Base-by-base conservation (phyloP, 2,113 vertebrate species). In the Puma concolor region DNA sequence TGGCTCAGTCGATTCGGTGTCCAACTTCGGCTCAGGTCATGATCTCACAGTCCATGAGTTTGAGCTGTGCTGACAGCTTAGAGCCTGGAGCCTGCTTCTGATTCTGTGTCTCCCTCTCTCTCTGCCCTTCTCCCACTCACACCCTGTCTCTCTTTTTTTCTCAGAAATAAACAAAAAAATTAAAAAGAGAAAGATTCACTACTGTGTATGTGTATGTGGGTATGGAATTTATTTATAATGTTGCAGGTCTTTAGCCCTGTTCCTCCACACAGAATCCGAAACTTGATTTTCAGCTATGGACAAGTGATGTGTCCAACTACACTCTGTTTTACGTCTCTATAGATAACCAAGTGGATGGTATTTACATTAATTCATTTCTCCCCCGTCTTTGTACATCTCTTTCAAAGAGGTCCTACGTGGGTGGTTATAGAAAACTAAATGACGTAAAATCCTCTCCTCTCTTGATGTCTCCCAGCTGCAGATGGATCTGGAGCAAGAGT, bases 401-500 rank as follows among this genome's bases (percentile, higher is more conserved):
- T 83, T 54, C 81, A 67, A 92, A 38, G 14, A 87, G 36, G 79
- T 82, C 89, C 74, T 81, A 7, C 25, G 0, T 50, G 64, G 4
- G 9, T 38, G 67, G 33, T 48, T 38, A 57, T 19, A 64, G 38
- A 97, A 95, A 57, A 13, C 63, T 74, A 96, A 85, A 76, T 69
- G 63, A 76, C 74, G 64, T 97, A 94, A 98, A 96, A 95, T 85
- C 44, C 88, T 83, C 94, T 98, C 80, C 97, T 93, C 52, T 97
- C 19, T 97, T 97, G 97, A 88, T 96, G 91, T 98, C 94, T 98
- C 96, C 81, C 98, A 99, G 99, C 99, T 99, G 71, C 99, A 99
- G 99, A 99, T 98, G 92, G 99, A 99, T 96, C 99, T 99, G 98
- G 99, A 99, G 98, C 99, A 99, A 98, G 99, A 99, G 96, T 99